phyloP scores from a whole-genome alignment of 2,797 vertebrate species.

The Periophthalmus magnuspinnatus region DNA sequence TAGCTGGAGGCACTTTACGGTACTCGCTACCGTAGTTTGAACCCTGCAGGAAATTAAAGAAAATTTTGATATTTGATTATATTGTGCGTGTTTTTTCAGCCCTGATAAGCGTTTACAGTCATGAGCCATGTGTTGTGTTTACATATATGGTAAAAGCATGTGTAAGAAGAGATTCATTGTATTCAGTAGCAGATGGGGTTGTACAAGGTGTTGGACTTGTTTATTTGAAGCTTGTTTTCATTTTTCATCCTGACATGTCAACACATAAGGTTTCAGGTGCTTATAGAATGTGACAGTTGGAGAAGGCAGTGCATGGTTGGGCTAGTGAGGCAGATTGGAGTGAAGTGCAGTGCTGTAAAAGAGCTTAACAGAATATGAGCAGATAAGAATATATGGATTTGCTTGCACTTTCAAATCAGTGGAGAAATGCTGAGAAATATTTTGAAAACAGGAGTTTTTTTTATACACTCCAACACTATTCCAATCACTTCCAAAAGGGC shows the following conservation, averaged over 20 bases:
- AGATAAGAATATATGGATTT: slow-evolving; percentile 1
- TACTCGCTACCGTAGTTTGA: slow-evolving; percentile 20
- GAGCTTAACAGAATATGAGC: not conserved
- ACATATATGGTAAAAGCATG: not conserved
- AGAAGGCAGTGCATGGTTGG: not conserved
- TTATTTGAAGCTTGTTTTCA: not conserved
- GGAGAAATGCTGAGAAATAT: not conserved
- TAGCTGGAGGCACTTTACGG: slow-evolving; percentile 38
- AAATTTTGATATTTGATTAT: slow-evolving; percentile 36
- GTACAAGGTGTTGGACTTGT: not conserved
- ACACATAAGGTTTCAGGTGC: not conserved
- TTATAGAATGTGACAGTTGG: not conserved
- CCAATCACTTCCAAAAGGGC: not conserved
- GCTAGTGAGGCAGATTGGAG: slow-evolving; percentile 5
- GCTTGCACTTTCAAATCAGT: not conserved
- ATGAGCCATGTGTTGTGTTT: not conserved
- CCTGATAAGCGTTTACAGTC: not conserved
- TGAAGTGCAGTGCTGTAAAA: not conserved
- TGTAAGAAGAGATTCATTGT: slow-evolving; percentile 1
- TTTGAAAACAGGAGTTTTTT: not conserved
- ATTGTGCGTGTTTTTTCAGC: slow-evolving; percentile 16
- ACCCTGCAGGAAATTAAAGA: slow-evolving; percentile 25
- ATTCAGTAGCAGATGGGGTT: not conserved
- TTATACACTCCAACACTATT: not conserved
- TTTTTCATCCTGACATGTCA: slow-evolving; percentile 6